phyloP scores from a whole-genome alignment of 2,888 invertebrate genomes.

The Luperina nickerlii region DNA sequence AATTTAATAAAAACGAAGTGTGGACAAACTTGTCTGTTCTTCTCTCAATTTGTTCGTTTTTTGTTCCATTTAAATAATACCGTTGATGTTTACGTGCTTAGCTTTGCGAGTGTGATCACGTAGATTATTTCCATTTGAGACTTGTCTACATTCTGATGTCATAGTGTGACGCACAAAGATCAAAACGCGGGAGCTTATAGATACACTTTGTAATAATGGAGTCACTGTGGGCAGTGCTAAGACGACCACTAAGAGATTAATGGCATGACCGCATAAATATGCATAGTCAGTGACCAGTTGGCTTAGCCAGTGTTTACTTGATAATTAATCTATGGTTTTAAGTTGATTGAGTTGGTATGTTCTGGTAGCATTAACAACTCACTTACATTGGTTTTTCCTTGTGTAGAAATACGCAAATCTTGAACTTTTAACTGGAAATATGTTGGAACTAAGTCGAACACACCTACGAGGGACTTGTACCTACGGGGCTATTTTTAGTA shows the following conservation, averaged over 20 bases:
- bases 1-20: not conserved
- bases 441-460: not conserved
- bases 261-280: constrained; percentile 19
- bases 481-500: not conserved
- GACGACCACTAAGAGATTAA: constrained; percentile 38
- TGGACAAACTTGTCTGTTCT: constrained; percentile 4
- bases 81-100: constrained; percentile 51
- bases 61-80: constrained; percentile 49
- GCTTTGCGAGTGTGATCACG: constrained; percentile 62
- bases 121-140: constrained; percentile 64
- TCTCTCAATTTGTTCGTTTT: constrained; percentile 28
- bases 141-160: constrained; percentile 66
- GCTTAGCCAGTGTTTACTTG: not conserved
- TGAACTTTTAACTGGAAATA: not conserved
- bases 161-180: constrained; percentile 65
- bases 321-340: not conserved
- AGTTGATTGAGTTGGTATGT: not conserved
- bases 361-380: not conserved
- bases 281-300: constrained; percentile 10
- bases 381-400: not conserved
- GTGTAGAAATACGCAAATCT: not conserved
- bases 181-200: constrained; percentile 54
- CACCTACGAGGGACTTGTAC: not conserved
- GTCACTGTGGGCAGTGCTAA: constrained; percentile 39
- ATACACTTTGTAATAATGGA: constrained; percentile 46